Base-by-base conservation (phyloP, 2,797 vertebrate genomes). In the Coendou prehensilis region DNA sequence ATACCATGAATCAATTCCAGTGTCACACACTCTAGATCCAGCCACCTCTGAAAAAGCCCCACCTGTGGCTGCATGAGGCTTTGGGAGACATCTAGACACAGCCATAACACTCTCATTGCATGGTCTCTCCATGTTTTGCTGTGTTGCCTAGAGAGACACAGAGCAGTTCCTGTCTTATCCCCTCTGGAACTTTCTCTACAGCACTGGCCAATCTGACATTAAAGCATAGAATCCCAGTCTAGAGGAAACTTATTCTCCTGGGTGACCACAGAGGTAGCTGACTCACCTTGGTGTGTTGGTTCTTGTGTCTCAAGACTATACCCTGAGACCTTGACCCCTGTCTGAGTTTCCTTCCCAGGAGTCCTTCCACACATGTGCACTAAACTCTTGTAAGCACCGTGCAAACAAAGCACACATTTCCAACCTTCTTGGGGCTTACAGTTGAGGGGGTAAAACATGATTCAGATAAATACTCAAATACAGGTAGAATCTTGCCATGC, bases 171-270 rank as follows among this genome's bases (percentile, higher is more conserved):
- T 28, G 4, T 89, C 14, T 81, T 50, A 76, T 41, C 33, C 18
- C 23, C 37, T 80, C 71, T 93, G 89, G 61, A 87, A 76, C 23
- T 89, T 79, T 89, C 69, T 87, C 56, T 57, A 41, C 37, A 89
- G 76, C 56, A 45, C 52, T 75, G 5, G n/a, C 9, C 79, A 33
- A 91, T 85, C 18, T 81, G 47, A 75, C 83, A 92, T 64, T n/a
- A 61, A 37, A 75, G 54, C 52, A 14, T 6, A n/a, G 52, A 78
- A 41, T 93, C 57, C n/a, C 64, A 81, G 7, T 18, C 30, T 71
- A 64, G 57, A 90, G 61, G 47, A 59, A 87, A 76, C 30, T 41
- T 87, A 6, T 33, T 56, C 15, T 76, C 88, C 75, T 8, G 50
- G 82, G 73, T 20, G 41, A 37, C 1, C 0, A 47, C 30, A 4